These are phyloP conservation scores for Petrolisthes cinctipes DNA, from an alignment of 2,888 invertebrate species.

Conservation along the genomic window DNA sequence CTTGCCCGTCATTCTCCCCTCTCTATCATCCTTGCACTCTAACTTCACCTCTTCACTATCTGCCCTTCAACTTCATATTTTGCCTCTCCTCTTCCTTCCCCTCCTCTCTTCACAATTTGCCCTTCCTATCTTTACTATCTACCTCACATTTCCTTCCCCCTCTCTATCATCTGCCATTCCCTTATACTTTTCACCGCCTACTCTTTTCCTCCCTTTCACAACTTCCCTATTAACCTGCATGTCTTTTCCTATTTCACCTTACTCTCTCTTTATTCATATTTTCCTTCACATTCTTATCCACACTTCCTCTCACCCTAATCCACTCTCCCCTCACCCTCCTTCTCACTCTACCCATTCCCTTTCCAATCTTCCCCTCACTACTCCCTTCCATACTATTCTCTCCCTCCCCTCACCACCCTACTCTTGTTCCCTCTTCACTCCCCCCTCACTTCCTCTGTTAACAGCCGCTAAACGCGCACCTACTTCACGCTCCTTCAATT, in stretches of 20 bases:
- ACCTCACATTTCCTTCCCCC: background rate
- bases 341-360: background rate
- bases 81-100: background rate
- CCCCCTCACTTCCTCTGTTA: background rate
- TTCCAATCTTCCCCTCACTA: too few species aligned
- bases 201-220: background rate
- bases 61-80: background rate
- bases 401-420: background rate
- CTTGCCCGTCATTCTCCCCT: too few species aligned
- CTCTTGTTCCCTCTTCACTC: background rate
- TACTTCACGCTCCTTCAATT: too few species aligned
- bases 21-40: background rate
- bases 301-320: background rate
- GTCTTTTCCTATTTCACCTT: background rate
- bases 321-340: background rate
- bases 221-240: background rate
- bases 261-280: background rate
- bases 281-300: background rate
- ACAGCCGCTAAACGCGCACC: background rate
- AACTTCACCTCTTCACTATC: background rate
- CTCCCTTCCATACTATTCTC: too few species aligned
- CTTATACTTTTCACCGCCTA: background rate
- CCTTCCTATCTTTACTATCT: background rate
- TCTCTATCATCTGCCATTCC: background rate
- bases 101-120: background rate